Conservation (phyloP, 37 sponge, comb jelly and placozoan genomes). For the Oscarella lobularis region DNA sequence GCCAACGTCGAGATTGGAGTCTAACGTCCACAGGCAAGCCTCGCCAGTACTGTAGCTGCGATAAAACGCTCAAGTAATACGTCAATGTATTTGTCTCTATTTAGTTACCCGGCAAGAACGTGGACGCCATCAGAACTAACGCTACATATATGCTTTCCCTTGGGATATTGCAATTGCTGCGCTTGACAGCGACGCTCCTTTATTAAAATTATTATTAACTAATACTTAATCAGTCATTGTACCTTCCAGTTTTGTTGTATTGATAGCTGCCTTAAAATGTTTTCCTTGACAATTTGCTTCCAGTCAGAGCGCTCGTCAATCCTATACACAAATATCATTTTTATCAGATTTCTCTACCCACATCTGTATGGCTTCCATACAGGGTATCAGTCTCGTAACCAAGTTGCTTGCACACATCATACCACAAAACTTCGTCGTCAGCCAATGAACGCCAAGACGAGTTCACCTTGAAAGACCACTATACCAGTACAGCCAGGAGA, state of each 20-base stretch:
- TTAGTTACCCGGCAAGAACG: background rate
- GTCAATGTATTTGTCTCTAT: no score
- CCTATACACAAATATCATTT: conserved; percentile 7
- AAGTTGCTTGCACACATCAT: conserved; percentile 15
- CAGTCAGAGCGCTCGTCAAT: conserved; percentile 7
- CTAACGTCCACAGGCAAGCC: conserved; percentile 39
- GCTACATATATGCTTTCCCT: background rate
- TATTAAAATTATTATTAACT: no score
- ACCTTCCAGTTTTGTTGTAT: conserved; percentile 67
- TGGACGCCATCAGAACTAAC: background rate
- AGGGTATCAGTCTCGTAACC: conserved; percentile 3
- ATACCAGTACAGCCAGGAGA: background rate
- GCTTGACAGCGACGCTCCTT: background rate
- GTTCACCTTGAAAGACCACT: conserved; percentile 31
- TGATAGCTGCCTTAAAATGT: conserved; percentile 11
- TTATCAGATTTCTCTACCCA: background rate
- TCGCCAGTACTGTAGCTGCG: conserved; percentile 45
- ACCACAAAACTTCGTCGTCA: conserved; percentile 60
- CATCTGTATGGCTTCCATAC: background rate
- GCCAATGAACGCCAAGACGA: conserved; percentile 50
- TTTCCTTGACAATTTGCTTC: conserved; percentile 31
- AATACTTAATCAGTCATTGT: background rate
- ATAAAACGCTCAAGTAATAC: background rate
- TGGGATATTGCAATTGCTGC: background rate
- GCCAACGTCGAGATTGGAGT: conserved; percentile 5